Conservation (phyloP, 1,140 invertebrate genomes). For the Procambarus clarkii region DNA sequence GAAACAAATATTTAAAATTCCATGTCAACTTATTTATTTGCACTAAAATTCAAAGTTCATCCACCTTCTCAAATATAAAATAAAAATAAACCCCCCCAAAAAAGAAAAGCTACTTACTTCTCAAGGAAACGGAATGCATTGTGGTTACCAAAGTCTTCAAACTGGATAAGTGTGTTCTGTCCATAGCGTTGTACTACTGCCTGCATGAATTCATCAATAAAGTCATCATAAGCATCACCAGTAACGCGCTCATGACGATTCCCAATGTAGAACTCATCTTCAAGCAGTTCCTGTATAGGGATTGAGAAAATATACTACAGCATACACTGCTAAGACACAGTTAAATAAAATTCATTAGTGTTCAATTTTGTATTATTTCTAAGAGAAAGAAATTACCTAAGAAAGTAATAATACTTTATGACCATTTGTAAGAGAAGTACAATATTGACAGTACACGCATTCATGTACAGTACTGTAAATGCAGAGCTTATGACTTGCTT, state of each 20-base stretch:
- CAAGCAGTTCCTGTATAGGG: constrained; percentile 83
- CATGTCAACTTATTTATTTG: no score
- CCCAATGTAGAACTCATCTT: constrained; percentile 97
- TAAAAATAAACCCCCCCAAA: not conserved
- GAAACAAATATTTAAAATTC: no score
- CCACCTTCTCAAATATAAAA: not conserved
- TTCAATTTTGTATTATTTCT: no score
- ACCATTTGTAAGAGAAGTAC: no score
- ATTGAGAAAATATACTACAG: not conserved
- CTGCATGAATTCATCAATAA: constrained; percentile 99
- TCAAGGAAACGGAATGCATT: constrained; percentile 90
- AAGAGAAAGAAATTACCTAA: no score
- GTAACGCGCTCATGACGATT: constrained; percentile 89
- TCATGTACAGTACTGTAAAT: no score
- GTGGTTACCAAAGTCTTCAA: constrained; percentile 96
- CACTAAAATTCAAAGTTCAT: no score
- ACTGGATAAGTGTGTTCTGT: constrained; percentile 93
- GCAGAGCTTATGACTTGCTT: no score
- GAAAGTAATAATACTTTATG: no score
- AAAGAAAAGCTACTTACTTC: constrained; percentile 60
- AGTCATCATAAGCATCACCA: constrained; percentile 93
- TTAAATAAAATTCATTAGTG: no score
- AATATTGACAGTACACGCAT: no score
- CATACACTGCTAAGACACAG: no score
- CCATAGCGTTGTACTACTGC: constrained; percentile 94